Conservation (phyloP, 2,113 vertebrate genomes). For the Cercocebus atys region DNA sequence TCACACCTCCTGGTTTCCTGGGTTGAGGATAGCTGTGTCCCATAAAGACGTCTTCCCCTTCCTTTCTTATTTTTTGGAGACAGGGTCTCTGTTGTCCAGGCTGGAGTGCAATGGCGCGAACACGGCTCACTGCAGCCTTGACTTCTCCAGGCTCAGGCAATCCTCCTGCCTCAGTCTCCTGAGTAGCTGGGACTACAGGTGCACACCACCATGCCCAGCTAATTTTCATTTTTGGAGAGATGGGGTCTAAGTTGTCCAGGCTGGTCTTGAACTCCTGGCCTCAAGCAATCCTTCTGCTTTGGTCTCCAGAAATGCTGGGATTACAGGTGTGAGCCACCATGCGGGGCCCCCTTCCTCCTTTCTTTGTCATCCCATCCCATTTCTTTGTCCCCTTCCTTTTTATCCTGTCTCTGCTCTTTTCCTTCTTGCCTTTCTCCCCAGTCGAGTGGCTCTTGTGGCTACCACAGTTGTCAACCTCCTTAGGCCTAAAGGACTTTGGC, state of each 20-base stretch:
- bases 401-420: background rate
- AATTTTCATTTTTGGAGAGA: background rate
- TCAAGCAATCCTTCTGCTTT: background rate
- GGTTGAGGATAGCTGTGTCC: background rate
- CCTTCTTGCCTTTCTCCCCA: background rate
- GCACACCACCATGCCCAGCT: background rate
- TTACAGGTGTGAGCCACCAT: background rate
- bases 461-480: rapidly evolving
- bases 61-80: too few relatives aligned
- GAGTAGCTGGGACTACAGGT: too few relatives aligned
- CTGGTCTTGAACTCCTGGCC: background rate
- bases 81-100: too few relatives aligned
- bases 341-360: background rate
- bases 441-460: background rate
- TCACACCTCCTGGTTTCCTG: rapidly evolving
- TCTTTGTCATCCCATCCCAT: background rate
- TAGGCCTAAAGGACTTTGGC: background rate
- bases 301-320: background rate
- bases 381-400: background rate
- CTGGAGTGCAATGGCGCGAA: too few relatives aligned
- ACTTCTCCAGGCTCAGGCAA: too few relatives aligned
- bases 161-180: too few relatives aligned
- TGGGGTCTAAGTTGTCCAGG: background rate
- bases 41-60: rapidly evolving
- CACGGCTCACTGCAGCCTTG: too few relatives aligned